Evolutionary conservation across 2,113 vertebrate species (phyloP), one percentile per base, ranked within the genome.

Genomic region (Manacus vitellinus): DNA sequence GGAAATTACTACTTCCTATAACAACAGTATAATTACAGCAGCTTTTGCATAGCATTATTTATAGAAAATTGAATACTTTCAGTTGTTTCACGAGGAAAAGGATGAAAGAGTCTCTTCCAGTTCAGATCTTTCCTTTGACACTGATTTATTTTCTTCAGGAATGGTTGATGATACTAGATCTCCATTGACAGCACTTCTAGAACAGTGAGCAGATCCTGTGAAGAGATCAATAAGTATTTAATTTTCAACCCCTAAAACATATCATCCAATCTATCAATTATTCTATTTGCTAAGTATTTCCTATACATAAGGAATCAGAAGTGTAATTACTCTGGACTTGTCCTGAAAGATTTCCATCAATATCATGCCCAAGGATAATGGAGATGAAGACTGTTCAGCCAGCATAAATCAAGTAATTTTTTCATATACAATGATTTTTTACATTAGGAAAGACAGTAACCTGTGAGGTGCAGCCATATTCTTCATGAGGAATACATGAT

Each of bases 11-110:
- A 98, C 97, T 97, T 98, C 97, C 97, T 97, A 96, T 95, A 98
- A 97, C 90, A 96, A 97, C 87, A 97, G 95, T 97, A 97, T 96
- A 97, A 98, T 97, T 96, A 98, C 97, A 98, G 97, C 98, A 98
- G 97, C 96, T 95, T 98, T 98, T 98, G 98, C 99, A 99, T 98
- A 98, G 98, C 98, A 96, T 98, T 98, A 97, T 96, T 97, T 95
- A 95, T 96, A 97, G 97, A 98, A 98, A 98, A 98, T 90, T 70
- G 76, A 94, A 96, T 89, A 92, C 88, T 95, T 94, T 96, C 92
- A 61, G 31, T 95, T 96, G 96, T 91, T 97, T 99, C 98, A 99
- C 54, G 98, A 98, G 89, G 97, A 98, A 94, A 98, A 96, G 65
- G 97, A 97, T 75, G 95, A 88, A 88, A 96, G 81, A 94, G 95